phyloP scores from a whole-genome alignment of 2,797 vertebrate species.

The Coluber constrictor region DNA sequence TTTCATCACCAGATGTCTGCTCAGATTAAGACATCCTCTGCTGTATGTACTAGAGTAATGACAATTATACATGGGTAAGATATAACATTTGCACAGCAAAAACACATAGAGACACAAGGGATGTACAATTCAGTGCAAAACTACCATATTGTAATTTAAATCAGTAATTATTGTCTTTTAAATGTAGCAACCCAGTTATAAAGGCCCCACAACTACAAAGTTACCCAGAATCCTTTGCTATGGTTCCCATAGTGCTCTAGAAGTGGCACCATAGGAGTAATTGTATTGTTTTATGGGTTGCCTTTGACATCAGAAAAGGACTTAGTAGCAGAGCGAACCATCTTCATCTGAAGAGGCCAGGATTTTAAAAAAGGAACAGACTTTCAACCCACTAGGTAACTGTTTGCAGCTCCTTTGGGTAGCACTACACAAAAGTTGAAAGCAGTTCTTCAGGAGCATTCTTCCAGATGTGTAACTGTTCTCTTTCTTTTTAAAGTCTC shows the following conservation, averaged over 20 bases:
- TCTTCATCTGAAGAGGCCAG: conserved; percentile 9
- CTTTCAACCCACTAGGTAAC: conserved; percentile 23
- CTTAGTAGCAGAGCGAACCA: neutral
- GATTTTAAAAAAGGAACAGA: conserved; percentile 19
- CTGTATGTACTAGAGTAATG: conserved; percentile 15
- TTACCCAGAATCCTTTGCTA: conserved; percentile 9
- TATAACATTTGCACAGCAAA: conserved; percentile 23
- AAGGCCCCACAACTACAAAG: neutral
- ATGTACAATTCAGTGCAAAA: conserved; percentile 30
- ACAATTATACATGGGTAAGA: conserved; percentile 25
- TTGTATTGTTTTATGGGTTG: conserved; percentile 16
- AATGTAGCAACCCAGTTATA: conserved; percentile 4
- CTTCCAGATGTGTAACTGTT: neutral
- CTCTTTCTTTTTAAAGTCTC: conserved; percentile 15
- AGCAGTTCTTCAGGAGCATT: neutral
- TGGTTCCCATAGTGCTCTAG: conserved; percentile 20
- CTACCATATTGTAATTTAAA: neutral
- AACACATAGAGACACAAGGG: conserved; percentile 20
- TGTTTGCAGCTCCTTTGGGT: conserved; percentile 10
- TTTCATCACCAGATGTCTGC: conserved; percentile 10
- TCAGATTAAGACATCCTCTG: conserved; percentile 15
- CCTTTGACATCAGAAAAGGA: conserved; percentile 14
- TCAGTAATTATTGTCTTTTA: conserved; percentile 21
- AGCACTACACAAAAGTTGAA: conserved; percentile 3
- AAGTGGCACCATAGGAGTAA: conserved; percentile 4